Evolutionary conservation across 2,888 invertebrate species (phyloP).

Genomic region (Synanthedon formicaeformis): DNA sequence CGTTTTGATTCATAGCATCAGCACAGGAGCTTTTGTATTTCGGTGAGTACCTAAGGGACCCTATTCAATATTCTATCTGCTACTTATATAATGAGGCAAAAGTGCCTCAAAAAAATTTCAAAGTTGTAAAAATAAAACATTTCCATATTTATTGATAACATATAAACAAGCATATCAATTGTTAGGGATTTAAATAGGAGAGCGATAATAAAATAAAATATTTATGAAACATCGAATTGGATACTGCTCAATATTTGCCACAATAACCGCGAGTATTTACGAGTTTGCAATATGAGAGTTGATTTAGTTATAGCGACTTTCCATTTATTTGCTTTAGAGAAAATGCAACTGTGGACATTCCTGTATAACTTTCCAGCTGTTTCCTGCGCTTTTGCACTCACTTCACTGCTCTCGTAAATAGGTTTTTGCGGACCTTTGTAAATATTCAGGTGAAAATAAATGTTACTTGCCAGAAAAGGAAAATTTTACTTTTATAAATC

Average conservation of each 20-base stretch:
- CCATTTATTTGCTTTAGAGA: slow-evolving; percentile 23
- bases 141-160: too few species aligned
- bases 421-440: slow-evolving; percentile 17
- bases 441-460: too few species aligned
- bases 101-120: too few species aligned
- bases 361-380: slow-evolving; percentile 32
- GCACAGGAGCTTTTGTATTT: too few species aligned
- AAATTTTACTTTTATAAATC: too few species aligned
- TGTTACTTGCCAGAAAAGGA: too few species aligned
- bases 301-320: slow-evolving; percentile 13
- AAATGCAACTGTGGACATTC: slow-evolving; percentile 21
- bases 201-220: too few species aligned
- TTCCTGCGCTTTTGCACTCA: slow-evolving; percentile 19
- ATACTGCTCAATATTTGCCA: slow-evolving; percentile 4
- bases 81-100: too few species aligned
- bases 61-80: too few species aligned
- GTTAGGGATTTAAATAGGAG: background rate
- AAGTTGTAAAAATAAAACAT: too few species aligned
- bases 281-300: background rate
- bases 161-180: background rate
- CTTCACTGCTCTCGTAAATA: slow-evolving; percentile 17
- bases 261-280: slow-evolving; percentile 5
- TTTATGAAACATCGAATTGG: background rate
- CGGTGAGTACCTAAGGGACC: too few species aligned
- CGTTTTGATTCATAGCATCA: too few species aligned